phyloP scores from a whole-genome alignment of 2,888 invertebrate species.

The Dolichopus griseipennis region DNA sequence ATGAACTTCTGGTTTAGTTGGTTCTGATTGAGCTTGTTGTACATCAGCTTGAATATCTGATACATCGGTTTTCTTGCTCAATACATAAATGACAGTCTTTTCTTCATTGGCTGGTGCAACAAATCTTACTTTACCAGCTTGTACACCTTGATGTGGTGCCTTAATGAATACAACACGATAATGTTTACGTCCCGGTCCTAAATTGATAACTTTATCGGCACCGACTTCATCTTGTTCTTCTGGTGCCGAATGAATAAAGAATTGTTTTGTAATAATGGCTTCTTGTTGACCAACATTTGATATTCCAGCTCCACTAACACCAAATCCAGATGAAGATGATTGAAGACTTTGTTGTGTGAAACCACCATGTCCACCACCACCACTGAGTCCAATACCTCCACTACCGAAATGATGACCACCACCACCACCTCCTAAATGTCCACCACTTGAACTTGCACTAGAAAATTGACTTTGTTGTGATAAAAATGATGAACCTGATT shows the following conservation, averaged over 20 bases:
- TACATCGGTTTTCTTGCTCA: conserved; percentile 38
- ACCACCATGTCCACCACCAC: conserved; percentile 15
- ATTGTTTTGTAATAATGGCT: conserved; percentile 35
- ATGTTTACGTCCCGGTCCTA: conserved; percentile 40
- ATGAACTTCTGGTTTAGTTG: conserved; percentile 42
- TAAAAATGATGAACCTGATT: neutral
- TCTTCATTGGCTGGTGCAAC: conserved; percentile 39
- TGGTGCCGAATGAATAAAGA: conserved; percentile 42
- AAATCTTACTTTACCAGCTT: conserved; percentile 36
- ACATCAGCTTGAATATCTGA: conserved; percentile 37
- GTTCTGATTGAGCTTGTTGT: conserved; percentile 33
- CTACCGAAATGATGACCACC: conserved; percentile 20
- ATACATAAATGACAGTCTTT: conserved; percentile 43
- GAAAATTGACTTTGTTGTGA: no score
- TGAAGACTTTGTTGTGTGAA: conserved; percentile 12
- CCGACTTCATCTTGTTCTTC: conserved; percentile 38
- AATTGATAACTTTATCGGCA: conserved; percentile 36
- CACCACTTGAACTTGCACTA: conserved; percentile 14
- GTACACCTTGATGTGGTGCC: conserved; percentile 35
- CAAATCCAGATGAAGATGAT: neutral
- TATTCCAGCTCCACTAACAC: conserved; percentile 7
- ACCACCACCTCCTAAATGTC: conserved; percentile 19
- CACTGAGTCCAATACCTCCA: conserved; percentile 12
- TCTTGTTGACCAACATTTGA: conserved; percentile 15
- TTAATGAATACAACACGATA: conserved; percentile 43